Conservation (phyloP, 1,140 invertebrate species). For the Drosophila pachea region DNA sequence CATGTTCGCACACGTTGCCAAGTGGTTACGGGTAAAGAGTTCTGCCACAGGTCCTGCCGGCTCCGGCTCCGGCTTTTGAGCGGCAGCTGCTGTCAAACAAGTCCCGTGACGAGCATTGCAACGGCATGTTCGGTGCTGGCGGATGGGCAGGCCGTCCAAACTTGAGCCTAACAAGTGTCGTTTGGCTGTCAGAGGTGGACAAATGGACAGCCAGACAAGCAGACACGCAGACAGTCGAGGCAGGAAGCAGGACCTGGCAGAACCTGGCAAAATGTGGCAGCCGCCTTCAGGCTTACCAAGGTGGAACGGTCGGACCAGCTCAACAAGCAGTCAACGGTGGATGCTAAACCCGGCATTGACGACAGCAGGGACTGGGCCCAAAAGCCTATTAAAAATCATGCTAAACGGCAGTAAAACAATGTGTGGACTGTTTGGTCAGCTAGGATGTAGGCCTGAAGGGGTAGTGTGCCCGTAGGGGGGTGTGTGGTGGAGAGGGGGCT, state of each 20-base stretch:
- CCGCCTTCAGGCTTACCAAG: constrained; percentile 32
- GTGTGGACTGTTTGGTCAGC: constrained; percentile 35
- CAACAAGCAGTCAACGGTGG: constrained; percentile 38
- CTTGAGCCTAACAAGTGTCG: constrained; percentile 74
- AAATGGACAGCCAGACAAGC: constrained; percentile 16
- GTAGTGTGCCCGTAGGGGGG: constrained; percentile 2
- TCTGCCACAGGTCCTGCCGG: constrained; percentile 7
- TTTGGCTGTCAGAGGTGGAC: constrained; percentile 62
- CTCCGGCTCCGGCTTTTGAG: constrained; percentile 6
- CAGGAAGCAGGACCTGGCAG: constrained; percentile 7
- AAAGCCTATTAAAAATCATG: constrained; percentile 75
- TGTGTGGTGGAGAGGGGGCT: not conserved
- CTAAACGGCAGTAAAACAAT: constrained; percentile 73
- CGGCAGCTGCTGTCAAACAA: constrained; percentile 68
- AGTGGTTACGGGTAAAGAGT: constrained; percentile 6
- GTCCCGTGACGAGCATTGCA: constrained; percentile 68
- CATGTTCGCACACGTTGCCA: constrained; percentile 58
- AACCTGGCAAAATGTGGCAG: constrained; percentile 27
- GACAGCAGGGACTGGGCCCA: constrained; percentile 43
- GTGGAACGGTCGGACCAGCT: constrained; percentile 15
- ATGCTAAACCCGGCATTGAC: constrained; percentile 46
- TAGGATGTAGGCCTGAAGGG: not conserved
- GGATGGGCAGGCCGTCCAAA: constrained; percentile 21
- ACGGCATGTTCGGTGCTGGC: constrained; percentile 46
- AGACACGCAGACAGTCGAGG: constrained; percentile 10